Conservation (phyloP, 2,113 vertebrate genomes). For the Macrotus californicus region DNA sequence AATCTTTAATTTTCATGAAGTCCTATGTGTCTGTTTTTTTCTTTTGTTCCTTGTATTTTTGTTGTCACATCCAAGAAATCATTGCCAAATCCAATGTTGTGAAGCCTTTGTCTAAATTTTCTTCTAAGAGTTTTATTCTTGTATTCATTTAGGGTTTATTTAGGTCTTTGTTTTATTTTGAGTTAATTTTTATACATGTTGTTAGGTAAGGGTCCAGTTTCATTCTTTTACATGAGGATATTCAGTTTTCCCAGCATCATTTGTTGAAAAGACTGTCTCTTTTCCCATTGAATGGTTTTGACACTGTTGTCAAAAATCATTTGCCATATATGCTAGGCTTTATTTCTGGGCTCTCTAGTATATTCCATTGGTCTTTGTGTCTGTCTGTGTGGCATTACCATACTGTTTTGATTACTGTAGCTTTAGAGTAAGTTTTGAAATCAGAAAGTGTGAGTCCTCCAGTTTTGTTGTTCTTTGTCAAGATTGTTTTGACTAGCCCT, state of each 20-base stretch:
- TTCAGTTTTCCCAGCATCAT: too few relatives aligned
- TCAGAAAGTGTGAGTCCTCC: not conserved
- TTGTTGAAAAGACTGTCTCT: too few relatives aligned
- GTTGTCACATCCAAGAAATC: not conserved
- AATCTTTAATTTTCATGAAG: not conserved
- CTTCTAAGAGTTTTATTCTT: too few relatives aligned
- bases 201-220: too few relatives aligned
- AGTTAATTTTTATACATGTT: too few relatives aligned
- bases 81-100: not conserved
- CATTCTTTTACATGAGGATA: too few relatives aligned
- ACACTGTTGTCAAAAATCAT: too few relatives aligned
- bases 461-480: not conserved
- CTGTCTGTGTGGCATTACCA: not conserved
- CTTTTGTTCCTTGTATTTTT: not conserved
- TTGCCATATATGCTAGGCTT: too few relatives aligned
- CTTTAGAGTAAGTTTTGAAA: conserved; percentile 3
- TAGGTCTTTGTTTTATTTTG: too few relatives aligned
- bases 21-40: not conserved
- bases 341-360: not conserved
- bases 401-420: not conserved
- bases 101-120: not conserved
- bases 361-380: not conserved
- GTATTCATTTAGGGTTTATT: too few relatives aligned
- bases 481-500: too few relatives aligned
- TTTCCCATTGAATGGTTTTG: too few relatives aligned